Conservation (phyloP, 2,113 vertebrate species). For the Oostethus manadensis region DNA sequence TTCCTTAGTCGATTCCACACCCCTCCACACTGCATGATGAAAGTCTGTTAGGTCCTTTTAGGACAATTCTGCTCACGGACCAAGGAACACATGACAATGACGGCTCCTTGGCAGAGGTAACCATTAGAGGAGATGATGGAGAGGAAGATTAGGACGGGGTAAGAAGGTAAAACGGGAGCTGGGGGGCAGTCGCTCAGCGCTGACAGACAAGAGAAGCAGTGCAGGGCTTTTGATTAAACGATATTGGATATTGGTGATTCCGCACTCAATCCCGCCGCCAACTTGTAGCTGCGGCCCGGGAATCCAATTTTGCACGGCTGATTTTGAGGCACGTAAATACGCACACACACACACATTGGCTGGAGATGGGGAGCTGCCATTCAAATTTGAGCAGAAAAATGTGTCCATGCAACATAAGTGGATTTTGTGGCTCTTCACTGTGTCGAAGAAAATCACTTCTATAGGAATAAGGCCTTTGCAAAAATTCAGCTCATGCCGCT, state of each 20-base stretch:
- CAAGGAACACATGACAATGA: neutral
- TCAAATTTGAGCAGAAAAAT: constrained; percentile 18
- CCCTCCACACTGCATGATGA: no score
- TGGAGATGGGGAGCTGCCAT: constrained; percentile 7
- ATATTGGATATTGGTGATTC: constrained; percentile 58
- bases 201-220: constrained; percentile 54
- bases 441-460: no score
- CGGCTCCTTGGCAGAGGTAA: neutral
- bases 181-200: constrained; percentile 25
- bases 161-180: neutral
- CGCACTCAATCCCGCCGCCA: constrained; percentile 42
- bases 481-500: no score
- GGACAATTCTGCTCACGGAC: neutral
- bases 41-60: no score
- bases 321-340: constrained; percentile 26
- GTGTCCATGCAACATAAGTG: constrained; percentile 7
- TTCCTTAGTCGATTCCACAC: no score
- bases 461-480: no score
- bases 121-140: neutral
- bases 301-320: constrained; percentile 56
- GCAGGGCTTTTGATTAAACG: constrained; percentile 54
- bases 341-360: constrained; percentile 13
- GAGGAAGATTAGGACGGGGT: constrained; percentile 3
- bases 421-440: neutral
- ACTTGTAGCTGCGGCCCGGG: constrained; percentile 24